A percentile compares a stretch with the other conserved stretches of the same genome.
Conservation (phyloP, 2,113 vertebrate genomes). For the Geothlypis trichas region DNA sequence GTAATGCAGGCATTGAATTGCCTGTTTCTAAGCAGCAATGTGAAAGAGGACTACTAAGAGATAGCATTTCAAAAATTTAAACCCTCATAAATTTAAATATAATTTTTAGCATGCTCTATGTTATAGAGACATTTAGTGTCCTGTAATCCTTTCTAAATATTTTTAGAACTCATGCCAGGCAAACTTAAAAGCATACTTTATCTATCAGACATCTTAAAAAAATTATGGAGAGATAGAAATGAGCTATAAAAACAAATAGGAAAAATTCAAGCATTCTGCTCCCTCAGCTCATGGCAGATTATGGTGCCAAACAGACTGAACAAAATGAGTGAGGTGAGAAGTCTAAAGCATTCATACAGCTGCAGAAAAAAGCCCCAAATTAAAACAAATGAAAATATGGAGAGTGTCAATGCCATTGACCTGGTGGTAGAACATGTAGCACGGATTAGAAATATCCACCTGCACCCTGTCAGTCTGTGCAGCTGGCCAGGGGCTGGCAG, state of each 20-base stretch:
- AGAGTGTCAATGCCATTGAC: accelerated
- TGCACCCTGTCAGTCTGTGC: accelerated
- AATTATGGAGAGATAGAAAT: background rate
- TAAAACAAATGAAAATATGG: background rate
- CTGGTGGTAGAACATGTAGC: accelerated
- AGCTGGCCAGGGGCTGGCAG: background rate
- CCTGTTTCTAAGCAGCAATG: background rate
- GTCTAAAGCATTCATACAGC: background rate
- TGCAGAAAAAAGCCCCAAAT: background rate
- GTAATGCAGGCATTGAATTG: background rate
- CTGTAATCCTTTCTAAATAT: background rate
- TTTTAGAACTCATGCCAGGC: background rate
- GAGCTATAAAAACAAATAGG: background rate
- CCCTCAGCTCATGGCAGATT: background rate
- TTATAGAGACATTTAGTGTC: background rate
- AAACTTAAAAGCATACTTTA: background rate
- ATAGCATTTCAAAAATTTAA: background rate
- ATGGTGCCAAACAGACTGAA: background rate
- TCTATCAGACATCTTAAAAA: background rate
- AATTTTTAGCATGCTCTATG: background rate
- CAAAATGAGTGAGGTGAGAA: background rate
- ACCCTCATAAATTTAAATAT: background rate
- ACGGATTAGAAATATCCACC: background rate
- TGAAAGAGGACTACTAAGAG: background rate
- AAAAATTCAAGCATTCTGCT: background rate